These are phyloP conservation scores for Rhaphigaster nebulosa DNA, from an alignment of 2,888 invertebrate genomes.

Conservation along the genomic window DNA sequence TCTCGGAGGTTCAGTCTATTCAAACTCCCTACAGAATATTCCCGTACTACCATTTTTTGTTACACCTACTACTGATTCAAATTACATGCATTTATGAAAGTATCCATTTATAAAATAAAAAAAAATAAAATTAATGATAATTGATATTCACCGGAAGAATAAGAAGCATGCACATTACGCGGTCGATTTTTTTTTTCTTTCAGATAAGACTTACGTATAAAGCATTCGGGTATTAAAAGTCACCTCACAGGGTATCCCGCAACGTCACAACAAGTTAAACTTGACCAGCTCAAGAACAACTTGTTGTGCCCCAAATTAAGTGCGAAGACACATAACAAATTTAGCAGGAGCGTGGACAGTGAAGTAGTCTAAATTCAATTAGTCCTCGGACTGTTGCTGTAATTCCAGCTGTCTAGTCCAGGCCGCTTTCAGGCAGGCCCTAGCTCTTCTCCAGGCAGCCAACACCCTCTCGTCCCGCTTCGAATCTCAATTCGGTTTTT, in stretches of 20 bases:
- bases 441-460: background rate
- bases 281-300: constrained; percentile 9
- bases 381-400: constrained; percentile 5
- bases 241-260: background rate
- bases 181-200: too few species aligned
- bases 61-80: too few species aligned
- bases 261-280: background rate
- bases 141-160: too few species aligned
- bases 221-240: too few species aligned
- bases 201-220: background rate
- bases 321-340: constrained; percentile 22
- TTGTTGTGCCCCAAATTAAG: constrained; percentile 1
- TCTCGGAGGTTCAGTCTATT: too few species aligned
- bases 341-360: constrained; percentile 4
- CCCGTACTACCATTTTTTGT: too few species aligned
- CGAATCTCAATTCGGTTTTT: background rate
- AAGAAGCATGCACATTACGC: too few species aligned
- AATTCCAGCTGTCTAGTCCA: constrained; percentile 19
- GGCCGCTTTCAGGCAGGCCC: background rate
- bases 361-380: constrained; percentile 32
- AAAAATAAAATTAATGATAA: too few species aligned
- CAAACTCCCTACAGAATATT: too few species aligned
- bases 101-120: too few species aligned
- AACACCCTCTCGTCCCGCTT: background rate
- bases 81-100: too few species aligned